These are phyloP conservation scores for Loxodonta africana DNA, from an alignment of 2,113 vertebrate genomes.

Conservation along the genomic window DNA sequence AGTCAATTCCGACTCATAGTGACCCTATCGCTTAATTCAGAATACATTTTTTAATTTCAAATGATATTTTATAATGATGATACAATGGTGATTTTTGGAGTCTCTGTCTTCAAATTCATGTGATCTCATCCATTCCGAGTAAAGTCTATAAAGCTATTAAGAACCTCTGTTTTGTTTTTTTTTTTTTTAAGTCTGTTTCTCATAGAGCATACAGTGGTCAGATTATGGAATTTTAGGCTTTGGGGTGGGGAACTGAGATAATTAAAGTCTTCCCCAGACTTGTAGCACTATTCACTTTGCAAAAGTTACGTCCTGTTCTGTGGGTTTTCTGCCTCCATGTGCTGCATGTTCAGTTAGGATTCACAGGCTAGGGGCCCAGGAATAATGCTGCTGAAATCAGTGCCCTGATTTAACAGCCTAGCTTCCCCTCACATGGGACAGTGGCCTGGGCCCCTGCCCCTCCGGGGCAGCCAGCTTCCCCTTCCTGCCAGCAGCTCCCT, in stretches of 20 bases:
- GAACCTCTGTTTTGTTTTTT: background rate
- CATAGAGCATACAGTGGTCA: background rate
- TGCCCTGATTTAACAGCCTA: background rate
- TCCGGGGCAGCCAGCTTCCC: background rate
- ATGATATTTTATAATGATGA: slow-evolving; percentile 18
- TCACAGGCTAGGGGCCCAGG: background rate
- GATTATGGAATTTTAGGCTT: background rate
- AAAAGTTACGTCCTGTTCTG: background rate
- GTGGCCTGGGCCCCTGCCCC: background rate
- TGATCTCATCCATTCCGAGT: slow-evolving; percentile 20
- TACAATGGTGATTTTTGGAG: slow-evolving; percentile 13
- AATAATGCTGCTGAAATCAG: background rate
- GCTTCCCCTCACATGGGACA: background rate
- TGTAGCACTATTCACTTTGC: background rate
- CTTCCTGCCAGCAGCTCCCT: background rate
- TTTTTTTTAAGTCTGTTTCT: background rate
- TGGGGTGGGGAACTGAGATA: background rate
- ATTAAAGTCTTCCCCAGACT: background rate
- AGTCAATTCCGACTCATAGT: no score
- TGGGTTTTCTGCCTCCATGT: background rate
- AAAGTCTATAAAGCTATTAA: slow-evolving; percentile 35
- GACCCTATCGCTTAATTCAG: background rate
- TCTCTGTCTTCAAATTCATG: background rate
- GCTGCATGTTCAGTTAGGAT: background rate
- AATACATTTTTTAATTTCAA: slow-evolving; percentile 32